phyloP scores from a whole-genome alignment of 2,797 vertebrate genomes.

The Oreortyx pictus region DNA sequence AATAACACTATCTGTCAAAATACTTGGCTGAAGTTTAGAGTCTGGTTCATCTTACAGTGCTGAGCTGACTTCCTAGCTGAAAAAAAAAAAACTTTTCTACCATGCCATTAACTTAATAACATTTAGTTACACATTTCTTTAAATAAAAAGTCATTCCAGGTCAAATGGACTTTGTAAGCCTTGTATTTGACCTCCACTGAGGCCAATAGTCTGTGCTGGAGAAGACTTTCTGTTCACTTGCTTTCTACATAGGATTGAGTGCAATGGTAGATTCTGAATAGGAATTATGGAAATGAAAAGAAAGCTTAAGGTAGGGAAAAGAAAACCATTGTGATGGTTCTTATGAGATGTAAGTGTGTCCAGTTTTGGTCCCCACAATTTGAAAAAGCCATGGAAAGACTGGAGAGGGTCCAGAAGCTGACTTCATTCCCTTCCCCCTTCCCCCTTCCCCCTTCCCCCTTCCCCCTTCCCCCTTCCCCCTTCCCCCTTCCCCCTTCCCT shows the following conservation, averaged over 20 bases:
- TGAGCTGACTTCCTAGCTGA: neutral
- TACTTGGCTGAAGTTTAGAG: conserved; percentile 18
- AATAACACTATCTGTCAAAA: conserved; percentile 44
- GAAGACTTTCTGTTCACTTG: neutral
- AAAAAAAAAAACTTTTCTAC: neutral
- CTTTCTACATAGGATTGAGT: neutral
- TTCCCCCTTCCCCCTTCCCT: no score
- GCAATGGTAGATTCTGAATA: neutral
- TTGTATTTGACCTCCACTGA: neutral
- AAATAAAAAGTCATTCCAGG: neutral
- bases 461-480: no score
- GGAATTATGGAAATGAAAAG: neutral
- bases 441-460: no score
- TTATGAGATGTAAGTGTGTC: neutral
- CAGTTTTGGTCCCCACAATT: neutral
- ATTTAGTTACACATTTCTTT: neutral
- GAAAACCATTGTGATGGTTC: neutral
- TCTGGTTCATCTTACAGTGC: conserved; percentile 16
- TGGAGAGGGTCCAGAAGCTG: neutral
- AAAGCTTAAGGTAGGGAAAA: neutral
- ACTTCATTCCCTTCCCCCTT: no score
- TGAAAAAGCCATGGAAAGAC: neutral
- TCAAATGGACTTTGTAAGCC: neutral
- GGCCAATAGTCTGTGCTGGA: accelerated
- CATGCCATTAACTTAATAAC: neutral